Base-by-base conservation (phyloP, 1,140 invertebrate genomes). In the Onthophagus taurus region DNA sequence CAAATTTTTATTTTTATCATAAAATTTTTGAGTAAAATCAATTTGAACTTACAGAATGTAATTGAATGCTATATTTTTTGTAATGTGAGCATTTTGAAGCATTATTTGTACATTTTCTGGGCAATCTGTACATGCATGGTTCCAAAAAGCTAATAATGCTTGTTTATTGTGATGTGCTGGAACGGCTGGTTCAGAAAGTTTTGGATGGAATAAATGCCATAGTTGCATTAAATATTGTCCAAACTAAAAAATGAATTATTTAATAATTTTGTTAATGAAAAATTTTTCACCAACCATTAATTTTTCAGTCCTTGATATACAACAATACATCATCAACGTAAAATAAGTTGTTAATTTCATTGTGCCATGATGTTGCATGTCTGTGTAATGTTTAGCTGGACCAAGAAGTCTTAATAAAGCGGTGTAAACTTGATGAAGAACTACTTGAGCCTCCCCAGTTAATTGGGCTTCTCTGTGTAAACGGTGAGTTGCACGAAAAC, bases 141-240 rank as follows among this genome's bases (percentile, higher is more conserved):
- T 86, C 89, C 89, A 94, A 68, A 93, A 95, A 24, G 87, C 75
- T 18, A 96, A 69, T 37, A 96, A 67, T 3, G 89, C 86, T 70
- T 94, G 87, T 66, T 96, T 96, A 61, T 96, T 96, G 53, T 93
- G 90, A 71, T 94, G 89, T 35, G 92, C 86, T 20, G 90, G 83
- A 57, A 95, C 89, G 42, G 88, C 86, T 2, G 91, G 91, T 68
- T 96, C 91, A n/a, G 89, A 90, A 34, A 96, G 72, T 52, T 89
- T 89, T 13, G 90, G 90, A 69, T 94, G 90, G 66, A 94, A 95
- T 35, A 96, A 67, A 49, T 91, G 84, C 90, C 90, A 96, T 24
- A 96, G 64, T 58, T 93, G 87, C 44, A 83, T 74, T 66, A 94
- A 86, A 70, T 89, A 91, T 61, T 87, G 81, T 38, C 86, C 83